Percentiles rank a stretch among this genome's conserved stretches.
These are phyloP conservation scores for Leptopilina myrica DNA, from an alignment of 2,888 invertebrate genomes.

Conservation along the genomic window DNA sequence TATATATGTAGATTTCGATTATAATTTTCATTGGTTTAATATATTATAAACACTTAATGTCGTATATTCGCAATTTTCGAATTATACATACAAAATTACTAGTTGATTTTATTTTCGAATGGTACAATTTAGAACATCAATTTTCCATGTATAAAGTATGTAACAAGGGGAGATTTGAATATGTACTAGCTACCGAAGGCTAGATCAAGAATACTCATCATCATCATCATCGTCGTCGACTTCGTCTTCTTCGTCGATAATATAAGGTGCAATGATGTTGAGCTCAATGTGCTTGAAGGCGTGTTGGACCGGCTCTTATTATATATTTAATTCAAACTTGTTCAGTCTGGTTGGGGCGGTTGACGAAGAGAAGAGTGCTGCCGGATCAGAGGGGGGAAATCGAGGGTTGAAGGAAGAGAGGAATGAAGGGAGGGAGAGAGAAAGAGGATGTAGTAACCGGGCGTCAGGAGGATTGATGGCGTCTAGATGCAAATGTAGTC, in stretches of 20 bases:
- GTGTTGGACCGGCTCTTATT: conserved; percentile 61
- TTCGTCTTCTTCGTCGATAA: conserved; percentile 4
- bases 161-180: not conserved
- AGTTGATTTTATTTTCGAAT: not conserved
- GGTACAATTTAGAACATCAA: not conserved
- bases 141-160: not conserved
- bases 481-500: conserved; percentile 76
- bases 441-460: conserved; percentile 66
- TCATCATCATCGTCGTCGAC: conserved; percentile 30
- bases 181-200: conserved; percentile 15
- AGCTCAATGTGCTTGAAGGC: conserved; percentile 40
- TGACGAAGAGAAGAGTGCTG: conserved; percentile 57
- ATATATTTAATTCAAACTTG: conserved; percentile 72
- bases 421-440: conserved; percentile 67
- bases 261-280: conserved; percentile 29
- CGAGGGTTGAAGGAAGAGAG: conserved; percentile 66
- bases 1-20: too few species aligned
- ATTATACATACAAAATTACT: not conserved
- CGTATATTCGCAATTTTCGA: too few species aligned
- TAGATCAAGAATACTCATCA: not conserved
- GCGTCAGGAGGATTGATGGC: conserved; percentile 77
- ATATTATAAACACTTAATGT: not conserved
- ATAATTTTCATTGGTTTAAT: not conserved
- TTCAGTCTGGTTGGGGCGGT: conserved; percentile 58
- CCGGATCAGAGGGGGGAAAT: conserved; percentile 56